Evolutionary conservation across 2,888 invertebrate species (phyloP).

Genomic region (Amphipyra tragopoginis): DNA sequence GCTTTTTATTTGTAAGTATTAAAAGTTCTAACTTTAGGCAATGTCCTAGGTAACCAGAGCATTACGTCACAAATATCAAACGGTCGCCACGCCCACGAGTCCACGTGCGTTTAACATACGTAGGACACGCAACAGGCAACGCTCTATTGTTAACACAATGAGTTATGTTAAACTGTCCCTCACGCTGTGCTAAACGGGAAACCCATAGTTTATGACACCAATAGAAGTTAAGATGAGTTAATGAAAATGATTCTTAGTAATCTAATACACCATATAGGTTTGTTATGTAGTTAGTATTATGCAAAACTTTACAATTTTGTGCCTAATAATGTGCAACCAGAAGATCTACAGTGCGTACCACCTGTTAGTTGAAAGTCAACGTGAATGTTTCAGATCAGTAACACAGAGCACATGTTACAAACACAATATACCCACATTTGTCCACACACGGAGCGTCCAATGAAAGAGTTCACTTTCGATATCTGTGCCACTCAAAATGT

Average conservation of each 20-base stretch:
- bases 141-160: no score
- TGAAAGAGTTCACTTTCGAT: conserved; percentile 44
- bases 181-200: conserved; percentile 1
- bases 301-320: conserved; percentile 27
- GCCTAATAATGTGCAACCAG: conserved; percentile 48
- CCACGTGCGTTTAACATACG: no score
- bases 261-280: conserved; percentile 7
- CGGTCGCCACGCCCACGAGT: neutral
- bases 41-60: conserved; percentile 1
- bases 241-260: conserved; percentile 24
- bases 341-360: conserved; percentile 55
- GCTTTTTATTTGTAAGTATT: no score
- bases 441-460: conserved; percentile 47
- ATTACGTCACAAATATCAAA: neutral
- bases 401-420: conserved; percentile 42
- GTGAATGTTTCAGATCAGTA: conserved; percentile 43
- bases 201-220: conserved; percentile 8
- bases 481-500: conserved; percentile 59
- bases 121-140: no score
- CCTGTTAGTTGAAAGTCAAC: conserved; percentile 55
- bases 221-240: conserved; percentile 9
- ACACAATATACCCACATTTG: conserved; percentile 58
- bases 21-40: no score
- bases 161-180: neutral
- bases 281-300: conserved; percentile 38